Conservation (phyloP, 2,888 invertebrate genomes). For the Ashinkailepas kermadecensis region DNA sequence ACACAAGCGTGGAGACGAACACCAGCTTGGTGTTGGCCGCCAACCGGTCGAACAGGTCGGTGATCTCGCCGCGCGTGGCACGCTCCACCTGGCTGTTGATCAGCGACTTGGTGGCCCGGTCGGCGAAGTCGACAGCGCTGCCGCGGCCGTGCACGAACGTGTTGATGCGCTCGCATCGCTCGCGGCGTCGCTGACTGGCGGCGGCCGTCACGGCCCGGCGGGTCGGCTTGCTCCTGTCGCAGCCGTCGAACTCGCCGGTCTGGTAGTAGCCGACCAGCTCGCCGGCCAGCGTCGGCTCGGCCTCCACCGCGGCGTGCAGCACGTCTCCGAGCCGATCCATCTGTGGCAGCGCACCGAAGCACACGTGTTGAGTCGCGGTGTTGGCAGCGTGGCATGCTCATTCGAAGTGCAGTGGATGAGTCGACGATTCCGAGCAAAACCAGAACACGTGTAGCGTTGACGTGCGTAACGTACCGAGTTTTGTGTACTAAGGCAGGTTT, state of each 20-base stretch:
- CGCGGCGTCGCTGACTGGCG: background rate
- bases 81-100: background rate
- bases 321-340: background rate
- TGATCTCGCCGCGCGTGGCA: background rate
- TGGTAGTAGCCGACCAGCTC: background rate
- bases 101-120: background rate
- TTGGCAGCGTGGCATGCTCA: no score
- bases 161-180: background rate
- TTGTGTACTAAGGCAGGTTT: no score
- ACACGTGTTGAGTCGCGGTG: no score
- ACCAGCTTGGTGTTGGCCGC: background rate
- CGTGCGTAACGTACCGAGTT: no score
- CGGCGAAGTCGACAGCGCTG: background rate
- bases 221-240: background rate
- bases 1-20: background rate
- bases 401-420: no score
- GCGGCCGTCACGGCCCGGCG: background rate
- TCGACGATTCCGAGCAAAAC: no score
- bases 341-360: no score
- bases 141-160: background rate
- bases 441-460: no score
- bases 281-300: background rate
- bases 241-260: background rate
- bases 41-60: background rate
- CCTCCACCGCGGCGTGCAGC: background rate